Conservation (phyloP, 2,888 invertebrate species). For the Trissolcus brochymenae region DNA sequence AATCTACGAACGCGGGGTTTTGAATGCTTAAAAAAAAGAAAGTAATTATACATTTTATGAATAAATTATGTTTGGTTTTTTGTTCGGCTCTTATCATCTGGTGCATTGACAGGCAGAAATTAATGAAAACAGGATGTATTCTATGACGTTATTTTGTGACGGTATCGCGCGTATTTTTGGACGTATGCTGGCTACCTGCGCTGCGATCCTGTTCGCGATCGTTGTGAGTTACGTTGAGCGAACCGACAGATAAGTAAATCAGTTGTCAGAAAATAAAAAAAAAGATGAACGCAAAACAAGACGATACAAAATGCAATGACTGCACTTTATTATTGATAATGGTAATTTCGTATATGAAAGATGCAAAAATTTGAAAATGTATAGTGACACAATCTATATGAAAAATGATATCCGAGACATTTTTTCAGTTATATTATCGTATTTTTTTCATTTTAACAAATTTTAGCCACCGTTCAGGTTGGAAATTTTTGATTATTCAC, state of each 20-base stretch:
- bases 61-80: slow-evolving; percentile 25
- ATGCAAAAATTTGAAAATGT: no score
- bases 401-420: no score
- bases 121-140: slow-evolving; percentile 52
- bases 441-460: no score
- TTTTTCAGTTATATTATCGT: no score
- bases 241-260: slow-evolving; percentile 57
- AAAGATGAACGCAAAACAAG: slow-evolving; percentile 42
- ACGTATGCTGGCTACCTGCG: slow-evolving; percentile 27
- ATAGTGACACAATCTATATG: no score
- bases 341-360: slow-evolving; percentile 19
- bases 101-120: slow-evolving; percentile 50
- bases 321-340: slow-evolving; percentile 56
- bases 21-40: background rate
- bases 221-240: slow-evolving; percentile 45
- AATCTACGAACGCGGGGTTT: background rate
- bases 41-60: slow-evolving; percentile 32
- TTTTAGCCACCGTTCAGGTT: no score
- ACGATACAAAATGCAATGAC: slow-evolving; percentile 46
- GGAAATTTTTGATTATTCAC: no score
- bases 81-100: slow-evolving; percentile 19
- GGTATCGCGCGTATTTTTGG: slow-evolving; percentile 28
- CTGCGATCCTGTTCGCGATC: slow-evolving; percentile 38
- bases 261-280: slow-evolving; percentile 30
- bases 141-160: slow-evolving; percentile 47